A percentile compares a stretch with the other conserved stretches of the same genome.
These are phyloP conservation scores for Prunella fulvescens DNA, from an alignment of 2,113 vertebrate species.

Conservation along the genomic window DNA sequence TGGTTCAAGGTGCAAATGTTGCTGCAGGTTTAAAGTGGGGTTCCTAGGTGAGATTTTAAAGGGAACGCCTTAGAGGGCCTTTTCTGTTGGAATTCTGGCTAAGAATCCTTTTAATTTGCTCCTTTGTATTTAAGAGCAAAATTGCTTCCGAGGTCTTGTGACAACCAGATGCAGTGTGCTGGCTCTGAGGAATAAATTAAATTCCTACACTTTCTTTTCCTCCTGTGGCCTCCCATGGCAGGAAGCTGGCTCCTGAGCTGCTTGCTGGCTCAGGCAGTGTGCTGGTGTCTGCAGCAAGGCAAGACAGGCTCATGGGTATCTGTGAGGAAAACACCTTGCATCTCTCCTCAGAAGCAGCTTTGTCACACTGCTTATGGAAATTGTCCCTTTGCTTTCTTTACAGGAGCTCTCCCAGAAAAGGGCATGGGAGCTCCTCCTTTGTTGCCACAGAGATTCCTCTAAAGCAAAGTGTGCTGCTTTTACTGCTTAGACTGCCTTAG, in stretches of 20 bases:
- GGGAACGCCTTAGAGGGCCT: neutral
- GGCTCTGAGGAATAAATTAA: neutral
- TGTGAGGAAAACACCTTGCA: neutral
- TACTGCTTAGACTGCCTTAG: neutral
- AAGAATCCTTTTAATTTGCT: neutral
- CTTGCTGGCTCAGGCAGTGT: neutral
- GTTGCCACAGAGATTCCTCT: neutral
- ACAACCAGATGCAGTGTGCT: neutral
- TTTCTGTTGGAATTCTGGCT: neutral
- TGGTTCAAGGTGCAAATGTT: neutral
- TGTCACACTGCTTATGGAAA: neutral
- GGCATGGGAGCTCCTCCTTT: neutral
- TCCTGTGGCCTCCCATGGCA: neutral
- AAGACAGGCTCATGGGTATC: rapidly evolving
- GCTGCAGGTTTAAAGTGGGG: neutral
- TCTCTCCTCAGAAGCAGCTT: neutral
- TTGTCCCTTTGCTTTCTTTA: neutral
- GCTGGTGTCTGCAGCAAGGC: neutral
- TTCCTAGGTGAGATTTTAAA: neutral
- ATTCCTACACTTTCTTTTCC: neutral
- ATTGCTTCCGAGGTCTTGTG: neutral
- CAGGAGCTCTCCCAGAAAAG: neutral
- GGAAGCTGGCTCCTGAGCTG: neutral
- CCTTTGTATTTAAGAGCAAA: neutral
- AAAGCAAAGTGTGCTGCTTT: neutral